phyloP scores from a whole-genome alignment of 2,888 invertebrate species.

The Oxystoma pomonae region DNA sequence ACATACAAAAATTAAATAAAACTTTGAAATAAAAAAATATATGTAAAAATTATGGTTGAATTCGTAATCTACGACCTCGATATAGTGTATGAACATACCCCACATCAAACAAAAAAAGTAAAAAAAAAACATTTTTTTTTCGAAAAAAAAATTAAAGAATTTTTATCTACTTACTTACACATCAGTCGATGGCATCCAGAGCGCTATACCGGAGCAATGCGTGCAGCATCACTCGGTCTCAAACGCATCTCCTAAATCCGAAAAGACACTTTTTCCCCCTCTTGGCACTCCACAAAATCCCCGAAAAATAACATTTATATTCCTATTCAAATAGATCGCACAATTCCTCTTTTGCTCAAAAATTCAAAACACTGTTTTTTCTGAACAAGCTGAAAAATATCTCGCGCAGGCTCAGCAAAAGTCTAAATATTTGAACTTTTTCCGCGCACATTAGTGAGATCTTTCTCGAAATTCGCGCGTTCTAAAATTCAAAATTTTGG shows the following conservation, averaged over 20 bases:
- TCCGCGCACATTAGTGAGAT: background rate
- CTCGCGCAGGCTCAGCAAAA: background rate
- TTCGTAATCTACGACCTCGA: background rate
- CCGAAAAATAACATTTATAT: background rate
- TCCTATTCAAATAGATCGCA: background rate
- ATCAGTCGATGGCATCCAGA: conserved; percentile 48
- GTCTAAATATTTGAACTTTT: background rate
- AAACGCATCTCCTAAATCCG: conserved; percentile 39
- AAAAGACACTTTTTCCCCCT: conserved; percentile 9
- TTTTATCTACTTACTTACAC: conserved; percentile 41
- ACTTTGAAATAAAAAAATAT: no score
- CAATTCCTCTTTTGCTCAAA: background rate
- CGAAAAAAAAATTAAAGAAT: background rate
- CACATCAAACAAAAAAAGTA: background rate
- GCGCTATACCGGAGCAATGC: conserved; percentile 48
- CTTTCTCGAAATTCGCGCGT: no score
- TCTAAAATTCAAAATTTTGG: no score
- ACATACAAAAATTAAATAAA: background rate
- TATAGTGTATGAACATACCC: background rate
- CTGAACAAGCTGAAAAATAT: background rate
- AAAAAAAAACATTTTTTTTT: background rate
- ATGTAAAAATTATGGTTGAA: no score
- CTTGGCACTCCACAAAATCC: background rate
- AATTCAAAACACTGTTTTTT: background rate
- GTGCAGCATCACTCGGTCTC: conserved; percentile 44